Evolutionary conservation across 2,797 vertebrate species (phyloP), one percentile per base, ranked within the genome.

Genomic region (Helarctos malayanus): DNA sequence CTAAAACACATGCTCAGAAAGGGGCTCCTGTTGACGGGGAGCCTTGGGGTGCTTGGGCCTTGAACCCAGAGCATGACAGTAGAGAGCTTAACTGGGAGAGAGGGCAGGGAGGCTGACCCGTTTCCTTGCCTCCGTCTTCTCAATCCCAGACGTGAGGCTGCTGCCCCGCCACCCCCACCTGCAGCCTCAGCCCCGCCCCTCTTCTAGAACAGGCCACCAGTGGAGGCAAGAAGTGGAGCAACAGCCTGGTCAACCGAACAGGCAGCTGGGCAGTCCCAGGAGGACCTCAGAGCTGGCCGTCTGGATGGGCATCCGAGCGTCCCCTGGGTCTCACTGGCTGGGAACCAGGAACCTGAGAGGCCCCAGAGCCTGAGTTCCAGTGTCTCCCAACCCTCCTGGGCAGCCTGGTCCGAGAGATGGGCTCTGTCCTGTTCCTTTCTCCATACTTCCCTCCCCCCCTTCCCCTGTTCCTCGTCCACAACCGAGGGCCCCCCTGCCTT

Each of bases 331-430:
- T 96, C 7, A 4, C 11, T 16, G 10, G 15, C 23, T 35, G 35
- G 3, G 5, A 89, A 21, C 5, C 65, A 25, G 59, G 47, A 41
- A 7, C 45, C 27, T 2, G 0, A 21, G 75, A 83, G 29, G 65
- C 5, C 52, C 52, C 41, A 29, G 27, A 76, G 57, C 25, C 69
- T 15, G 7, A 27, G 7, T 15, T 4, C 10, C 4, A 2, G 29
- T 0, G 2, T 18, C 45, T 32, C 1, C 0, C 54, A 2, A 2
- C 12, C 45, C 45, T 49, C 57, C 29, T 7, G 35, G 35, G 49
- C 41, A 19, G 35, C 23, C 54, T 56, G 84, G 63, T 10, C 45
- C 2, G 29, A 63, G 68, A 78, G 54, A 45, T 2, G 21, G 32
- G 38, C 35, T 2, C 45, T 14, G 25, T 35, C 52, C 75, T 29